Base-by-base conservation (phyloP, 1,140 invertebrate genomes). In the Tribolium castaneum region DNA sequence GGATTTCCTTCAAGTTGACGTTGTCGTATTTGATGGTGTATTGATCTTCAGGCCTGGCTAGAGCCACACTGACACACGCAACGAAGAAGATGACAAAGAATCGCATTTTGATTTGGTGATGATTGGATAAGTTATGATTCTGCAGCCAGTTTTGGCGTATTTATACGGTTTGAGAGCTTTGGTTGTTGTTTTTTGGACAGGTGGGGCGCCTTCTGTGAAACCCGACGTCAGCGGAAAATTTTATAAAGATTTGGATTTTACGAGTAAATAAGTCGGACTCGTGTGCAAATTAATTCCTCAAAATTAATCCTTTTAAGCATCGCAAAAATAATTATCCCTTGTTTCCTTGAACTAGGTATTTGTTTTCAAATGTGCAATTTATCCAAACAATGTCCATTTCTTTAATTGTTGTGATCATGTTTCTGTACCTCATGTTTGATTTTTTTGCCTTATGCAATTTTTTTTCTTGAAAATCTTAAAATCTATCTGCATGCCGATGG, bases 11-110 rank as follows among this genome's bases (percentile, higher is more conserved):
- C 13, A 90, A 81, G 80, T 91, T 88, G 52, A 91, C 74, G 78
- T 88, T 86, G 80, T 90, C 90, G 82, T 89, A 90, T 79, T 89
- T 89, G 14, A 87, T 89, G 3, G 89, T 89, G 79, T 90, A 90
- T 77, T 86, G 87, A 9, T 83, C 81, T 1, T 83, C 80, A 6
- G 85, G 76, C n/a, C 56, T 22, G 1, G 78, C 78, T 10, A 50
- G 59, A 39, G 70, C 81, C 35, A 52, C 10, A 34, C 62, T 30
- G 6, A 76, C 54, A 6, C 62, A 19, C 1, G 75, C 12, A 6
- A 62, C 25, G 39, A 76, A 9, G 13, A 75, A 39, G 10, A 75
- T 12, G 4, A 22, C 73, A 35, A 56, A 22, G 12, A 56, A 19
- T 25, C 59, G 56, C 52, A 75, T 75, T 74, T 74, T 71, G 34